Evolutionary conservation across 2,888 invertebrate species (phyloP), one percentile per base, ranked within the genome.

Genomic region (Meteorus colon): DNA sequence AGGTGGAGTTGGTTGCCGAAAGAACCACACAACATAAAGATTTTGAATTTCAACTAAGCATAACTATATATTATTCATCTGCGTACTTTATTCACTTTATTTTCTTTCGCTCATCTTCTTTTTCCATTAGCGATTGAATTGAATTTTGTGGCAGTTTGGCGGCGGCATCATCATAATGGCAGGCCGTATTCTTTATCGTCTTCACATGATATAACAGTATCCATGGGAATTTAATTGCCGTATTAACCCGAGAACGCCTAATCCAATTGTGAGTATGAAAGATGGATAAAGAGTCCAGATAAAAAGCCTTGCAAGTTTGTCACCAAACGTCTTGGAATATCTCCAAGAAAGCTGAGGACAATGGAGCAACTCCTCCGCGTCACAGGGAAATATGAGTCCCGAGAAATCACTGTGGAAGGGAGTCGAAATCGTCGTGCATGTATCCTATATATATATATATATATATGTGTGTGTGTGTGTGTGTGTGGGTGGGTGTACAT

Each of bases 281-380:
- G n/a, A 37, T 10, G 19, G 41, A 31, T 34, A 41, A 19, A 65
- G 19, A n/a, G 12, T 12, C 10, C 6, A 19, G 37, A n/a, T 34
- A 8, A 65, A 41, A 4, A 19, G 34, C 37, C 41, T 65, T 34
- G 27, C 24, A 37, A 37, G 41, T 19, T n/a, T 41, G 37, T 65
- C 19, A 1, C 48, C 67, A 60, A 76, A 74, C 80, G 82, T 86
- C 87, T 88, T 86, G 81, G 82, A 79, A 73, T 75, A 82, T 79
- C 75, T 79, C 81, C 82, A 88, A 89, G 89, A 89, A 89, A 88
- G 85, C 84, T 83, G 88, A 89, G 87, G 88, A 89, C 88, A 89
- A 89, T 89, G 84, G 86, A 88, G 86, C 83, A 86, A 85, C 88
- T 89, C 87, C 88, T 89, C 89, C 86, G 86, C 83, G 84, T 88